These are phyloP conservation scores for Numenius phaeopus DNA, from an alignment of 2,797 vertebrate genomes.

Conservation along the genomic window DNA sequence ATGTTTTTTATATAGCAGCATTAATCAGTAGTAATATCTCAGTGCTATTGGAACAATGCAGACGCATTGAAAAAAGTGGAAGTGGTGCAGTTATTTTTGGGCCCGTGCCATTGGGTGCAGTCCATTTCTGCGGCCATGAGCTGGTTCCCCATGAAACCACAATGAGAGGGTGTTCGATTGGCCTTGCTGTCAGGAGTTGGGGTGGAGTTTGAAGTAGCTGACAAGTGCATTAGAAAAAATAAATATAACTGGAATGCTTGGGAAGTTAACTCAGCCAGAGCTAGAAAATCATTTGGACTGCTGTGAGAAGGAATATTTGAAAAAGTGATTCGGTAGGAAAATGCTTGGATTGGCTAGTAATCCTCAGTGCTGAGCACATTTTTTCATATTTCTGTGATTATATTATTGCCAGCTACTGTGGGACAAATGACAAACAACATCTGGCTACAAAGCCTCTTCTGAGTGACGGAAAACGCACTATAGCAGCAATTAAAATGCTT, in stretches of 20 bases:
- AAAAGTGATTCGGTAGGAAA: constrained; percentile 39
- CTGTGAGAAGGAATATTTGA: constrained; percentile 29
- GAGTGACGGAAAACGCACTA: not conserved
- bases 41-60: constrained; percentile 31
- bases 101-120: constrained; percentile 56
- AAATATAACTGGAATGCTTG: constrained; percentile 64
- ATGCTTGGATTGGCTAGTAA: constrained; percentile 35
- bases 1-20: constrained; percentile 10
- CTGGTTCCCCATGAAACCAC: constrained; percentile 43
- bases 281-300: constrained; percentile 52
- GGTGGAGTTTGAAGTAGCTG: constrained; percentile 59
- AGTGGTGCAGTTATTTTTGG: constrained; percentile 52
- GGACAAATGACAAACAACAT: constrained; percentile 67
- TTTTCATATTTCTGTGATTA: constrained; percentile 37
- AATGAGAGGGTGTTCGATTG: constrained; percentile 34
- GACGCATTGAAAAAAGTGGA: constrained; percentile 23
- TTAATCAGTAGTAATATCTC: constrained; percentile 59
- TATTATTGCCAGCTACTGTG: constrained; percentile 54
- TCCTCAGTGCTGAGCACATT: not conserved
- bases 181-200: constrained; percentile 23
- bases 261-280: constrained; percentile 52
- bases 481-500: constrained; percentile 19
- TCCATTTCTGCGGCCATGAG: constrained; percentile 44
- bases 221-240: constrained; percentile 71
- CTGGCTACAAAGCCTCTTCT: constrained; percentile 28